Evolutionary conservation across 2,113 vertebrate species (phyloP), one percentile per base, ranked within the genome.

Genomic region (Vireo altiloquus): DNA sequence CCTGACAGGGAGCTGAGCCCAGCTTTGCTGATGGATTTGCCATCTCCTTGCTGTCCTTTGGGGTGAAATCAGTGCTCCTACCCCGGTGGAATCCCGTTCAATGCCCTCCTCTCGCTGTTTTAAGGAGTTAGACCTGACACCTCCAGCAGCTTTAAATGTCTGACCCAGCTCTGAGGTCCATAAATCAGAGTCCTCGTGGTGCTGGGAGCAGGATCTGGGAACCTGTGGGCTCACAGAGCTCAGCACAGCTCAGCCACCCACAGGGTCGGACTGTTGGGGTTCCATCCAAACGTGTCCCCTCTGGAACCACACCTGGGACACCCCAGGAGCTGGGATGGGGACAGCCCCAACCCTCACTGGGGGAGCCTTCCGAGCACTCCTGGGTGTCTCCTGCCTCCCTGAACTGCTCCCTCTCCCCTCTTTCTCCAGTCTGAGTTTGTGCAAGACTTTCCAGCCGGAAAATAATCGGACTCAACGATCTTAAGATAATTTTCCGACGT

Each of bases 221-320:
- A 20, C 5, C 19, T 39, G 12, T 37, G 72, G 31, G 6, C 20
- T 54, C 13, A 13, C 19, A 33, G 80, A 76, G 53, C 46, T 4
- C 20, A 68, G 61, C 65, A 8, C 35, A 13, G 65, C 71, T 66
- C 80, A 35, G 65, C 44, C 23, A 2, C 11, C 35, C 13, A 0
- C 0, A 1, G 37, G 44, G 25, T 0, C n/a, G 23, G 23, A 11
- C 7, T 1, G 0, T 10, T 19, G 19, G 25, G 15, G n/a, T 40
- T 40, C 39, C 25, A 13, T 10, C 25, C 0, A 35, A 61, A 17
- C 0, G 1, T 17, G 44, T 31, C 8, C 23, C 7, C 7, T 24
- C 37, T 35, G 40, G 40, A 47, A 37, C 24, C 1, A 15, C 22
- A 49, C 5, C 35, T 7, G 9, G 71, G 37, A 30, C 50, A 40